phyloP scores from a whole-genome alignment of 2,888 invertebrate species.

The Cotesia congregata region DNA sequence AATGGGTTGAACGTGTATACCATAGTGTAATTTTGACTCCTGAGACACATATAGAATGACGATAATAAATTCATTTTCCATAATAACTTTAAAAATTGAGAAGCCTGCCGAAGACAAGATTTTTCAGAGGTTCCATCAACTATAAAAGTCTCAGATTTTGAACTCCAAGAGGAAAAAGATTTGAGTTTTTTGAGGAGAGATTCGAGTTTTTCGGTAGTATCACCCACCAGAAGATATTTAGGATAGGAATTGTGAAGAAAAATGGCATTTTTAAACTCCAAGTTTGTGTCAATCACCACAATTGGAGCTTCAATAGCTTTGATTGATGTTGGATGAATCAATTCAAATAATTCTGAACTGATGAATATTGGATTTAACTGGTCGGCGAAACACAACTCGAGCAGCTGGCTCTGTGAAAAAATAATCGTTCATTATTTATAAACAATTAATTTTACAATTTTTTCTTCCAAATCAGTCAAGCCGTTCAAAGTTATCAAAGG shows the following conservation, averaged over 20 bases:
- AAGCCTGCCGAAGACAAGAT: background rate
- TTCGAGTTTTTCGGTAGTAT: background rate
- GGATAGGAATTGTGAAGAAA: background rate
- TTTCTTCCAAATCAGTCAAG: too few species aligned
- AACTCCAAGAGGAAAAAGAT: background rate
- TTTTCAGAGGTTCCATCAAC: background rate
- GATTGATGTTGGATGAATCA: background rate
- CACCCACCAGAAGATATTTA: background rate
- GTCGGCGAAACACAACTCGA: background rate
- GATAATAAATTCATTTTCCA: constrained; percentile 16
- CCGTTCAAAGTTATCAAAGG: too few species aligned
- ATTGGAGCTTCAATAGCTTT: background rate
- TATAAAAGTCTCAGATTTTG: background rate
- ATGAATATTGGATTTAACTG: background rate
- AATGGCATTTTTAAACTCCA: background rate
- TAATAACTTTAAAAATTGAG: background rate
- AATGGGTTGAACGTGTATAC: background rate
- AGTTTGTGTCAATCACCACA: background rate
- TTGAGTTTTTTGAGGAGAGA: background rate
- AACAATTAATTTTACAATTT: too few species aligned
- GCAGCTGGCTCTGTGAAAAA: background rate
- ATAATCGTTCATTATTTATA: background rate
- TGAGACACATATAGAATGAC: background rate
- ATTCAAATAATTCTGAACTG: background rate
- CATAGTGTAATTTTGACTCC: background rate